Conservation (phyloP, 2,113 vertebrate species). For the Atrichornis clamosus region DNA sequence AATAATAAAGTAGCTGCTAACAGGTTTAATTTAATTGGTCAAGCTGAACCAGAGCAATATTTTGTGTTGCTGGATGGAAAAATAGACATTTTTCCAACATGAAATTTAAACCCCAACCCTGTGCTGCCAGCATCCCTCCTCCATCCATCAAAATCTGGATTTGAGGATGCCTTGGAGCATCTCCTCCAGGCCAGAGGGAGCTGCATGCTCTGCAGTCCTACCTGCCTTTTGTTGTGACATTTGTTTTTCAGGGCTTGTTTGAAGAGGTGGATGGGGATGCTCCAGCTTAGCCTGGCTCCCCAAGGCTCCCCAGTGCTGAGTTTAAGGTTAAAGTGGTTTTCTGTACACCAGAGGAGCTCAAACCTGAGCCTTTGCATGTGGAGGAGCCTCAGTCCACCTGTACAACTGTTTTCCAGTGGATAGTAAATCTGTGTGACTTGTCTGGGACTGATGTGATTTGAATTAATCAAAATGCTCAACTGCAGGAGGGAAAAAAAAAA, state of each 20-base stretch:
- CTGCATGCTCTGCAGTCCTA: accelerated
- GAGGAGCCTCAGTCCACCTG: background rate
- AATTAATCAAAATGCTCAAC: constrained; percentile 53
- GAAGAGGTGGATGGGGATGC: background rate
- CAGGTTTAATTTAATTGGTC: background rate
- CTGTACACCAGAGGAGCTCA: accelerated
- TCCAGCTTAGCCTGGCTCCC: background rate
- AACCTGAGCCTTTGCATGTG: background rate
- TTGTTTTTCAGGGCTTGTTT: background rate
- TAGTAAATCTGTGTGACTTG: background rate
- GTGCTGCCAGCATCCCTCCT: background rate
- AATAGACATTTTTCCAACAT: accelerated
- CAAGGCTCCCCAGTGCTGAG: background rate
- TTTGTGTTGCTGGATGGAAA: background rate
- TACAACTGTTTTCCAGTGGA: background rate
- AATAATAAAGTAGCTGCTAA: background rate
- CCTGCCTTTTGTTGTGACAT: background rate
- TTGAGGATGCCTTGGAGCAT: background rate
- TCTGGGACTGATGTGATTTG: constrained; percentile 47
- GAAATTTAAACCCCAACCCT: background rate
- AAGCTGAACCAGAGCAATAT: background rate
- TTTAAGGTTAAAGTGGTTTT: background rate
- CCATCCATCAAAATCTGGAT: background rate
- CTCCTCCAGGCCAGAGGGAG: background rate
- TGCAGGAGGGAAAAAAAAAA: background rate